Evolutionary conservation across 2,888 invertebrate species (phyloP), one percentile per base, ranked within the genome.

Genomic region (Cantharis flavilabris): DNA sequence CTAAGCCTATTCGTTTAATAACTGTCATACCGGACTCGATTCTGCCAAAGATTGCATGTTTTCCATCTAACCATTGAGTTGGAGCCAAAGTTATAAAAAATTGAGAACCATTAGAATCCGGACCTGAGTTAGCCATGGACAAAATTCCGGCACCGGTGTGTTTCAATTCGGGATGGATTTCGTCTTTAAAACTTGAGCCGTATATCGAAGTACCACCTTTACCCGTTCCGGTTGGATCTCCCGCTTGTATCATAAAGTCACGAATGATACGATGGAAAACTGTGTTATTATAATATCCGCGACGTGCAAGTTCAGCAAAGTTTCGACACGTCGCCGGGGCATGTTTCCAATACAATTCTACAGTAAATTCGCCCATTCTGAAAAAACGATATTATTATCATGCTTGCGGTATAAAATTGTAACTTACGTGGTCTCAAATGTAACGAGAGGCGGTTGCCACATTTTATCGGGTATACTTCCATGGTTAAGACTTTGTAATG

Each of bases 121-220:
- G 98, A 0, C 99, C 98, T 18, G 98, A 95, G 90, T 99, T 99
- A 0, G 99, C 99, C 99, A 99, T 99, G 0, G 98, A 98, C 49
- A 97, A 85, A 76, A 97, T 93, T 0, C 97, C 97, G 20, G 94
- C 93, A 18, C 91, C 99, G n/a, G 97, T 96, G 87, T 99, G 99
- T 87, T 97, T 98, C 74, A 99, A 90, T 81, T 98, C 97, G 30
- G 93, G 90, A 84, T 96, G 94, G 81, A 99, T 96, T 91, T 99
- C 99, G 89, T 99, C 99, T 74, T 96, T 94, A 89, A 99, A 99
- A 82, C 93, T 92, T 81, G 94, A 93, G 0, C 99, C 99, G 89
- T 99, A 99, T 83, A 99, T 99, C 0, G 98, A 98, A 67, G 95
- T 93, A 0, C 99, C 99, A 11, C 98, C 98, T 87, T 97, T 94